Percentiles rank a stretch among this genome's conserved stretches.
Evolutionary conservation across 1,140 invertebrate genomes (phyloP).

Genomic region (Anastatus disparis): DNA sequence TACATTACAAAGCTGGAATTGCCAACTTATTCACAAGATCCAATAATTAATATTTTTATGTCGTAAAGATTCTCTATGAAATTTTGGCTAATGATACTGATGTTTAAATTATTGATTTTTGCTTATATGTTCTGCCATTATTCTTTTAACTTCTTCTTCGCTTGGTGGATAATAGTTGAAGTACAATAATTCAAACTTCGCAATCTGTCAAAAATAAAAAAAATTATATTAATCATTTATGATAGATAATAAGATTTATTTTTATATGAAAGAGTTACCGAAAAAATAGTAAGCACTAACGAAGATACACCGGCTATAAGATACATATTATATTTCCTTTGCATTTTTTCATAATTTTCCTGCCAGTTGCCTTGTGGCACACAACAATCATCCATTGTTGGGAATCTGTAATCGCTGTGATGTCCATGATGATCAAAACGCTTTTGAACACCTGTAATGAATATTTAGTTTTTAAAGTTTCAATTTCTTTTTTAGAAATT

Average conservation of each 20-base stretch:
- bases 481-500: too few relatives aligned
- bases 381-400: constrained; percentile 79
- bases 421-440: constrained; percentile 46
- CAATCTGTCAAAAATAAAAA: constrained; percentile 15
- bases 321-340: constrained; percentile 75
- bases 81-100: too few relatives aligned
- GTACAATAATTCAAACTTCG: not conserved
- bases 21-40: too few relatives aligned
- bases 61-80: too few relatives aligned
- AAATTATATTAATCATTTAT: not conserved
- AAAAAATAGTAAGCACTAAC: constrained; percentile 67
- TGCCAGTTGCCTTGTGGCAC: constrained; percentile 80
- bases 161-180: constrained; percentile 13
- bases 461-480: too few relatives aligned
- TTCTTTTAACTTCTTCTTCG: not conserved
- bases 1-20: too few relatives aligned
- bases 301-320: constrained; percentile 73
- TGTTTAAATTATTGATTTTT: too few relatives aligned
- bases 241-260: not conserved
- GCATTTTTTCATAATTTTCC: constrained; percentile 71
- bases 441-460: constrained; percentile 2
- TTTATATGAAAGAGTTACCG: constrained; percentile 67
- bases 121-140: too few relatives aligned
- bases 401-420: constrained; percentile 49
- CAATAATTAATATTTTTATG: too few relatives aligned